phyloP scores from a whole-genome alignment of 2,113 vertebrate species.

The Indicator maculatus region DNA sequence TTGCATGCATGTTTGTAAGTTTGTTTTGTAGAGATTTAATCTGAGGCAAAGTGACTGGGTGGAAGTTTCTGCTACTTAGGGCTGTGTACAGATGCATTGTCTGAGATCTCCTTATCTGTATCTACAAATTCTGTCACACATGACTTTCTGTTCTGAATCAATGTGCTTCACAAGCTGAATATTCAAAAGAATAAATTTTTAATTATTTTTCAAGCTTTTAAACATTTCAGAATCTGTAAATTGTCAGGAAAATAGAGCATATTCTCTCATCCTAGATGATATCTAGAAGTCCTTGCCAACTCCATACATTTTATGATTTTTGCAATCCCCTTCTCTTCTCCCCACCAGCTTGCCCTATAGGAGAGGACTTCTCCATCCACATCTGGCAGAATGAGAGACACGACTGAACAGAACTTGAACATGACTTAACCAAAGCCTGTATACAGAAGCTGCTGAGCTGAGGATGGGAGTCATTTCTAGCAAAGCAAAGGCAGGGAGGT shows the following conservation, averaged over 20 bases:
- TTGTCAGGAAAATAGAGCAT: background rate
- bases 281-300: too few relatives aligned
- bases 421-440: background rate
- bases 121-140: rapidly evolving
- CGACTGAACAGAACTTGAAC: background rate
- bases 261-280: background rate
- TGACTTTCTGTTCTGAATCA: background rate
- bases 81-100: background rate
- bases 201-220: background rate
- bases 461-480: background rate
- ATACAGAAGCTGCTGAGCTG: background rate
- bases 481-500: background rate
- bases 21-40: slow-evolving; percentile 47
- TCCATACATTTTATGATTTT: too few relatives aligned
- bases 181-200: background rate
- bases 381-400: background rate
- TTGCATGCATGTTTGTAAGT: slow-evolving; percentile 21
- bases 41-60: background rate
- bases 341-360: background rate
- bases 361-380: background rate
- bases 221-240: background rate
- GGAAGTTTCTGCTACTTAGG: background rate
- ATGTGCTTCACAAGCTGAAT: background rate
- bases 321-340: background rate
- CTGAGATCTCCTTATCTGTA: background rate